phyloP scores from a whole-genome alignment of 2,797 vertebrate species.

The Lepus oiostolus region DNA sequence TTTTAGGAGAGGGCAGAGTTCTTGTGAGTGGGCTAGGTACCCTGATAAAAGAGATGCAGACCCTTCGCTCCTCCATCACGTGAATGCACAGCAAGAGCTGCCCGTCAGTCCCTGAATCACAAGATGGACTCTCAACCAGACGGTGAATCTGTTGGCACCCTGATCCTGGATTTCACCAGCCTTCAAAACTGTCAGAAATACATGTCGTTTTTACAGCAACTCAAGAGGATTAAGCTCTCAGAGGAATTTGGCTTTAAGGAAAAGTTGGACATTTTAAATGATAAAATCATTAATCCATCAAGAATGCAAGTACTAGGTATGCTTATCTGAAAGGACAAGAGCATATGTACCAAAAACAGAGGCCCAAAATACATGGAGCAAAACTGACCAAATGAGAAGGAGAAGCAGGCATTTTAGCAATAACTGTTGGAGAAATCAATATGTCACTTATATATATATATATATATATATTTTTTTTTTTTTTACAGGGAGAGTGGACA shows the following conservation, averaged over 20 bases:
- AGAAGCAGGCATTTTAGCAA: neutral
- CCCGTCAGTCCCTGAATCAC: neutral
- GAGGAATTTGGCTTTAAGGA: neutral
- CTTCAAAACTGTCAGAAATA: neutral
- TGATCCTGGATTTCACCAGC: neutral
- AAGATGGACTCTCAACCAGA: neutral
- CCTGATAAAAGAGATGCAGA: neutral
- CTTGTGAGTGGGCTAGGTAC: neutral
- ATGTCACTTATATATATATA: neutral
- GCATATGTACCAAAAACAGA: neutral
- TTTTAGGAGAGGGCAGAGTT: neutral
- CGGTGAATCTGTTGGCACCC: too few relatives aligned
- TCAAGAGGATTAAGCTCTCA: neutral
- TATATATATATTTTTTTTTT: too few relatives aligned
- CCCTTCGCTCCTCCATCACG: neutral
- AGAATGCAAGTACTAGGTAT: neutral
- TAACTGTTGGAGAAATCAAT: neutral
- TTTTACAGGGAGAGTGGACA: too few relatives aligned
- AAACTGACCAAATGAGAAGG: neutral
- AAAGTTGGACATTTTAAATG: neutral
- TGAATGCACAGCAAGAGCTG: neutral
- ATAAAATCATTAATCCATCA: neutral
- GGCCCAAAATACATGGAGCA: neutral
- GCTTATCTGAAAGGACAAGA: too few relatives aligned
- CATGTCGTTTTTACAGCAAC: neutral